Evolutionary conservation across 1,140 invertebrate genomes (phyloP).

Genomic region (Drosophila kepulauana): DNA sequence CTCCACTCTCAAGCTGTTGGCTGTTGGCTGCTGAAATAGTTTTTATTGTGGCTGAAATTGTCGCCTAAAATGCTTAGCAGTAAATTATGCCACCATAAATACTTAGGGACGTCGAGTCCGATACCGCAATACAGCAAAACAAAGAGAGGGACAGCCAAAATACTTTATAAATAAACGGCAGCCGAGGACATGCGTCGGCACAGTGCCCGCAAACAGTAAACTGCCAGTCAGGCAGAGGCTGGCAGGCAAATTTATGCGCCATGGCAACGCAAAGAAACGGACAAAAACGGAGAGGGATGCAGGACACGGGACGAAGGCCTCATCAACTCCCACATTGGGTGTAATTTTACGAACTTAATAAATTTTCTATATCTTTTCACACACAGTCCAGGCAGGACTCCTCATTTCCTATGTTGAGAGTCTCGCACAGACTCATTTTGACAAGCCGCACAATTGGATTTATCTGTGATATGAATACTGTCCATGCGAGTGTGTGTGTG

Average conservation of each 20-base stretch:
- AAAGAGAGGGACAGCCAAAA: conserved; percentile 43
- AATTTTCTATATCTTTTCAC: conserved; percentile 79
- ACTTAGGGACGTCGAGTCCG: conserved; percentile 33
- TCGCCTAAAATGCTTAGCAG: conserved; percentile 78
- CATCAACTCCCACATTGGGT: conserved; percentile 26
- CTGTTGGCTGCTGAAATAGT: conserved; percentile 53
- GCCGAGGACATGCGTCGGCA: neutral
- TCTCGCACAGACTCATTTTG: conserved; percentile 56
- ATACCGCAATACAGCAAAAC: conserved; percentile 19
- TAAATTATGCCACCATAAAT: conserved; percentile 79
- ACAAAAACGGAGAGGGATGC: neutral
- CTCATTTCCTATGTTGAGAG: neutral
- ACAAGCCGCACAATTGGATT: conserved; percentile 78
- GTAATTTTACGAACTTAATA: conserved; percentile 81
- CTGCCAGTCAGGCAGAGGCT: conserved; percentile 27
- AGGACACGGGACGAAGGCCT: neutral
- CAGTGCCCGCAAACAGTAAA: conserved; percentile 21
- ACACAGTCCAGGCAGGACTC: conserved; percentile 28
- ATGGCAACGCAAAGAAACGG: conserved; percentile 22
- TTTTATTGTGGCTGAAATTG: conserved; percentile 72
- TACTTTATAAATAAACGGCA: conserved; percentile 72
- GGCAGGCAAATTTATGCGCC: conserved; percentile 68
- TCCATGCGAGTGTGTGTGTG: conserved; percentile 24
- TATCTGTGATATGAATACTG: conserved; percentile 64
- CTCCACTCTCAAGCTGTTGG: neutral